Conservation (phyloP, 2,113 vertebrate species). For the Corythoichthys intestinalis region DNA sequence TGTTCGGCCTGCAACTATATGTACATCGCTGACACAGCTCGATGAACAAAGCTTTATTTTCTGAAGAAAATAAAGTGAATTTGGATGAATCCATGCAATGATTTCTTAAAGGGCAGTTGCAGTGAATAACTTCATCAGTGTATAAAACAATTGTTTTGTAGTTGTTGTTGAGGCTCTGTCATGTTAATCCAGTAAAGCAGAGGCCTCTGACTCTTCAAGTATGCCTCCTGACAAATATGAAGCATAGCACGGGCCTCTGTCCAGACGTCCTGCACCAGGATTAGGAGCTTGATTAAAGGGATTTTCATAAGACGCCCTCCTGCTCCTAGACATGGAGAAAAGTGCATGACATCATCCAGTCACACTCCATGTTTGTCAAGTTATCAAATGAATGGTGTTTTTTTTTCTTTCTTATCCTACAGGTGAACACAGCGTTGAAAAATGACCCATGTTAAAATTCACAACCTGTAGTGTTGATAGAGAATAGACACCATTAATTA, state of each 20-base stretch:
- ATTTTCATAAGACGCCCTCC: constrained; percentile 60
- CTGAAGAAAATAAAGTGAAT: no score
- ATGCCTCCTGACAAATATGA: constrained; percentile 50
- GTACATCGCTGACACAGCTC: neutral
- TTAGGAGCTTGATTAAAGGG: constrained; percentile 70
- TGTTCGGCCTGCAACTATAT: neutral
- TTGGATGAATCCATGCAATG: neutral
- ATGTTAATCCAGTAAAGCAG: neutral
- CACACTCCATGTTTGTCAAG: constrained; percentile 12
- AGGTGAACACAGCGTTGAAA: constrained; percentile 48
- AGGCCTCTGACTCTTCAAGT: constrained; percentile 14
- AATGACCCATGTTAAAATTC: constrained; percentile 65
- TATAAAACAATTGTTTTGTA: neutral
- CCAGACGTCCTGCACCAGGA: constrained; percentile 66
- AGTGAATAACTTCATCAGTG: neutral
- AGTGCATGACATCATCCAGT: constrained; percentile 32
- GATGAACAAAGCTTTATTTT: neutral
- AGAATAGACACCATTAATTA: constrained; percentile 72
- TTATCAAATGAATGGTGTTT: constrained; percentile 6
- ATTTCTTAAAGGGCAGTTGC: no score
- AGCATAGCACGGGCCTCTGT: constrained; percentile 45
- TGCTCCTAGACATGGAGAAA: constrained; percentile 60
- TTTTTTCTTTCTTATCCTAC: constrained; percentile 5
- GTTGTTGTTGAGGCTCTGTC: neutral
- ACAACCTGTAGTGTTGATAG: constrained; percentile 62